These are phyloP conservation scores for Gorsachius goisagi DNA, from an alignment of 2,113 vertebrate genomes.

Conservation along the genomic window DNA sequence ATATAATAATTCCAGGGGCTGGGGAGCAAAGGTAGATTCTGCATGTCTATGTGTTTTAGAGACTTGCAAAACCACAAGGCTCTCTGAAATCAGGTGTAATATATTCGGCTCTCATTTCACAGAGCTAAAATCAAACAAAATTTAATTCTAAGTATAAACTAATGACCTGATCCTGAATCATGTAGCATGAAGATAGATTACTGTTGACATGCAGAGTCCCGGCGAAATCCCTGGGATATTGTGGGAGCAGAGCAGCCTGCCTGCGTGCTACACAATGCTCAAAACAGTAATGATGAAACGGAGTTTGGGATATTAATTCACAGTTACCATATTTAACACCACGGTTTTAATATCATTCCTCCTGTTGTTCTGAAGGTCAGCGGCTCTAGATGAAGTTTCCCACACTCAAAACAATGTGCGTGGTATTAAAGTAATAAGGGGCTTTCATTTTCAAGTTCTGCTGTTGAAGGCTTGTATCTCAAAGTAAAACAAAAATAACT, in stretches of 20 bases:
- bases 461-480: not conserved
- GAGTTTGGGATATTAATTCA: slow-evolving; percentile 9
- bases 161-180: slow-evolving; percentile 57
- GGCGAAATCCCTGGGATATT: slow-evolving; percentile 50
- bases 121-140: slow-evolving; percentile 59
- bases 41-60: not conserved
- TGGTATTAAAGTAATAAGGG: not conserved
- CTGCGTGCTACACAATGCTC: not conserved
- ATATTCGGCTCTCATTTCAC: slow-evolving; percentile 29
- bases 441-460: not conserved
- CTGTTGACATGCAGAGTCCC: slow-evolving; percentile 52
- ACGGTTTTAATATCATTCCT: not conserved
- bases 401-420: not conserved
- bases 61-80: not conserved
- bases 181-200: slow-evolving; percentile 50
- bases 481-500: not conserved
- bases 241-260: not conserved
- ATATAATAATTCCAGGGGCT: not conserved
- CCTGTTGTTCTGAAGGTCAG: slow-evolving; percentile 32
- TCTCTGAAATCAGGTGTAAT: slow-evolving; percentile 29
- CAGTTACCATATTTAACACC: slow-evolving; percentile 2
- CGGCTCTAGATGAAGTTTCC: not conserved
- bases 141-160: slow-evolving; percentile 59
- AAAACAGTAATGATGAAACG: not conserved
- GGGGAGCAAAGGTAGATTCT: not conserved